A percentile compares a stretch with the other conserved stretches of the same genome.
Evolutionary conservation across 2,888 invertebrate species (phyloP).

Genomic region (Nymphalis c-album): DNA sequence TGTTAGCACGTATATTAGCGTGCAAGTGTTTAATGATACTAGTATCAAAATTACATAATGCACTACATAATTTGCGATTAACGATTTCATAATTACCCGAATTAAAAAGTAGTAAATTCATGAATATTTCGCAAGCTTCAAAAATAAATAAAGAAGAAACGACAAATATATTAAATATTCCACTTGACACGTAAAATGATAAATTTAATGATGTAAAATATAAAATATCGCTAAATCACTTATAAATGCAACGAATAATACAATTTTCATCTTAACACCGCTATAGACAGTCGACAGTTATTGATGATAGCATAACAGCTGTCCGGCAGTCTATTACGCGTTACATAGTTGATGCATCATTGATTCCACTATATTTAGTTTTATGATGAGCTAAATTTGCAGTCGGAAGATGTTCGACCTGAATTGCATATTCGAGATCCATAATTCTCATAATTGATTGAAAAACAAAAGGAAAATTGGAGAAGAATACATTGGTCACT

Average conservation of each 20-base stretch:
- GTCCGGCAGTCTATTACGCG: constrained; percentile 34
- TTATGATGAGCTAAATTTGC: constrained; percentile 28
- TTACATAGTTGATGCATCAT: constrained; percentile 55
- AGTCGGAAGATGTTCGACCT: constrained; percentile 29
- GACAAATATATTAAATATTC: neutral
- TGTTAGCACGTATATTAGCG: neutral
- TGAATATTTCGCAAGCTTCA: too few relatives aligned
- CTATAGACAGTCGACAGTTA: constrained; percentile 53
- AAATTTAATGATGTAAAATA: neutral
- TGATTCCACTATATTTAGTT: constrained; percentile 53
- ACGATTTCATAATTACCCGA: too few relatives aligned
- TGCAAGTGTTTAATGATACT: too few relatives aligned
- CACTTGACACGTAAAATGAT: neutral
- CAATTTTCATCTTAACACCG: constrained; percentile 33
- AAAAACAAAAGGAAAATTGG: neutral
- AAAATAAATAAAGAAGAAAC: neutral
- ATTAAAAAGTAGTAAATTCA: too few relatives aligned
- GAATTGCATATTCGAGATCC: constrained; percentile 11
- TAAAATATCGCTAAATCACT: neutral
- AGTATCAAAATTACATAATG: too few relatives aligned
- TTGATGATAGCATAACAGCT: constrained; percentile 52
- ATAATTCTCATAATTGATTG: neutral
- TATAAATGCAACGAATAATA: constrained; percentile 9
- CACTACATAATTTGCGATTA: too few relatives aligned
- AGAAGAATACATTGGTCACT: neutral